phyloP scores from a whole-genome alignment of 1,140 invertebrate genomes.

The Zaprionus inermis region DNA sequence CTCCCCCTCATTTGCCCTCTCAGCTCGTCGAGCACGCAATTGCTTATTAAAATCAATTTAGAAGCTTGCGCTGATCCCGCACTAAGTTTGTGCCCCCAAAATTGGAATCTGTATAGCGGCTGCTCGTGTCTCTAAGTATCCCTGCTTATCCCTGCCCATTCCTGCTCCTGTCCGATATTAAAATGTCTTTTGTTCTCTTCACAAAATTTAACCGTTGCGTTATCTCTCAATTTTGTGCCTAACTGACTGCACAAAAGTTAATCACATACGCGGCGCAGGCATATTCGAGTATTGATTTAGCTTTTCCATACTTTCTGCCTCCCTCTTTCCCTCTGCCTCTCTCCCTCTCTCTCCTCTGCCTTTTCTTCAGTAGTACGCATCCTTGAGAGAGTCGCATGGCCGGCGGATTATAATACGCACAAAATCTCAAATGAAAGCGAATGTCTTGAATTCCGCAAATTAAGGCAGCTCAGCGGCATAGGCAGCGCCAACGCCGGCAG shows the following conservation, averaged over 20 bases:
- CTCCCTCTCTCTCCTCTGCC: too few relatives aligned
- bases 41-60: slow-evolving; percentile 75
- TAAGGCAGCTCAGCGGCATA: slow-evolving; percentile 50
- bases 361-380: slow-evolving; percentile 23
- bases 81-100: background rate
- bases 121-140: too few relatives aligned
- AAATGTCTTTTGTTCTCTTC: slow-evolving; percentile 74
- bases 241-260: slow-evolving; percentile 75
- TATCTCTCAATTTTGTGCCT: slow-evolving; percentile 72
- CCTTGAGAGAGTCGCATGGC: slow-evolving; percentile 40
- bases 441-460: slow-evolving; percentile 79
- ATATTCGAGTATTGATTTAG: slow-evolving; percentile 71
- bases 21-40: slow-evolving; percentile 49
- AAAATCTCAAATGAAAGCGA: slow-evolving; percentile 76
- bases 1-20: background rate
- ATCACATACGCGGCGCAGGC: slow-evolving; percentile 58
- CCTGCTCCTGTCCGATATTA: slow-evolving; percentile 41
- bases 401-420: slow-evolving; percentile 70
- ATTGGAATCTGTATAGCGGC: background rate
- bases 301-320: slow-evolving; percentile 15
- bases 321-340: background rate
- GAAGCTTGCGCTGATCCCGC: slow-evolving; percentile 22
- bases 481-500: slow-evolving; percentile 1
- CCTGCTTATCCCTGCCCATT: background rate
- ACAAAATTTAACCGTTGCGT: slow-evolving; percentile 69